Evolutionary conservation across 1,140 invertebrate genomes (phyloP).

Genomic region (Papilio polyxenes): DNA sequence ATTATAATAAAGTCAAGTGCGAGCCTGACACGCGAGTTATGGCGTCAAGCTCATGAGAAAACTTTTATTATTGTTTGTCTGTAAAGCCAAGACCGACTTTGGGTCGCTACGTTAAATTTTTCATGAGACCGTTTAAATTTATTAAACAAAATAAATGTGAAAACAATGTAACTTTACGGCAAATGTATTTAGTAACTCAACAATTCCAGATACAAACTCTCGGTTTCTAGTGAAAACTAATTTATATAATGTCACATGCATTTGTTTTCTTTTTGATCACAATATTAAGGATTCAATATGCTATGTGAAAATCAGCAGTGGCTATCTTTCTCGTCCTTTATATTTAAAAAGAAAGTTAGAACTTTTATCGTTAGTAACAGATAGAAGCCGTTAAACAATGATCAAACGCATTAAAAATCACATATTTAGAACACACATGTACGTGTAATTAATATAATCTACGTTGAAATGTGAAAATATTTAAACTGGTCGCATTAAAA

Average conservation of each 20-base stretch:
- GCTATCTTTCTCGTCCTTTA: background rate
- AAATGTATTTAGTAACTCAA: background rate
- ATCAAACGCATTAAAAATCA: too few relatives aligned
- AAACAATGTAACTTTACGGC: background rate
- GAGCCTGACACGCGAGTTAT: constrained; percentile 34
- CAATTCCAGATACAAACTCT: background rate
- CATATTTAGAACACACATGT: background rate
- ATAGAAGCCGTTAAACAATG: too few relatives aligned
- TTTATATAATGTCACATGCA: background rate
- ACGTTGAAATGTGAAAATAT: background rate
- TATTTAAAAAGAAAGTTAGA: background rate
- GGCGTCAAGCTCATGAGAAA: constrained; percentile 30
- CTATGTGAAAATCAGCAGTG: too few relatives aligned
- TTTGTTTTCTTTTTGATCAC: background rate
- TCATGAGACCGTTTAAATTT: background rate
- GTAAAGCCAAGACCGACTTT: too few relatives aligned
- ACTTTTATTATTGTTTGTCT: background rate
- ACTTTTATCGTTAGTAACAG: background rate
- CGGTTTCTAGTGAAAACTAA: background rate
- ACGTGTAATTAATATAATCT: background rate
- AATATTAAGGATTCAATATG: too few relatives aligned
- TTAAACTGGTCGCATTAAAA: constrained; percentile 18
- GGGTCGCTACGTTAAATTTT: background rate
- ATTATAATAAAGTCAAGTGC: constrained; percentile 40
- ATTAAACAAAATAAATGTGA: background rate